These are phyloP conservation scores for Hippocampus zosterae DNA, from an alignment of 2,113 vertebrate genomes.

Conservation along the genomic window DNA sequence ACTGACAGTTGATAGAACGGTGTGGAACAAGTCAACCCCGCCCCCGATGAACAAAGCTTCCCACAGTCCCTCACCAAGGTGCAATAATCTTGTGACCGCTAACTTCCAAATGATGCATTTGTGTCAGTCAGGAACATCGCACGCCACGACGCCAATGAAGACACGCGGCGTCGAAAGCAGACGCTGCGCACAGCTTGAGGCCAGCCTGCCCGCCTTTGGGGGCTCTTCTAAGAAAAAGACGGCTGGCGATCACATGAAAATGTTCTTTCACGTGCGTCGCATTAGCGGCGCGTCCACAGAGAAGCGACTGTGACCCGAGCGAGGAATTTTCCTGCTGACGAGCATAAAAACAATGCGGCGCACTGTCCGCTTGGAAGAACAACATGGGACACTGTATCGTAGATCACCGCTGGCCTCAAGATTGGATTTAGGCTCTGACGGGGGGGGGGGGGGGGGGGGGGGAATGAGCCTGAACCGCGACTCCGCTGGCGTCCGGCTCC, in stretches of 20 bases:
- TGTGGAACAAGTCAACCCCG: too few species aligned
- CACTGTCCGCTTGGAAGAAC: constrained; percentile 11
- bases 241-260: constrained; percentile 49
- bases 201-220: constrained; percentile 1
- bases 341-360: constrained; percentile 18
- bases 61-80: not conserved
- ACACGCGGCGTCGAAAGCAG: constrained; percentile 16
- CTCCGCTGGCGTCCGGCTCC: not conserved
- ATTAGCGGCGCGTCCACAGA: constrained; percentile 34
- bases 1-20: too few species aligned
- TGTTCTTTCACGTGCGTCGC: constrained; percentile 32
- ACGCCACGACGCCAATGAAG: not conserved
- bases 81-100: not conserved
- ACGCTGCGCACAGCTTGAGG: constrained; percentile 26
- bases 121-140: not conserved
- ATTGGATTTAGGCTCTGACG: constrained; percentile 17
- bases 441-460: too few species aligned
- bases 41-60: not conserved
- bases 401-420: constrained; percentile 9
- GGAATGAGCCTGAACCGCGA: constrained; percentile 6
- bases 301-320: constrained; percentile 15
- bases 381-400: constrained; percentile 6
- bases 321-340: constrained; percentile 15
- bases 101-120: not conserved
- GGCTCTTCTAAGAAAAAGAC: constrained; percentile 32